Base-by-base conservation (phyloP, 2,888 invertebrate species). In the Chymomyza procnemis region DNA sequence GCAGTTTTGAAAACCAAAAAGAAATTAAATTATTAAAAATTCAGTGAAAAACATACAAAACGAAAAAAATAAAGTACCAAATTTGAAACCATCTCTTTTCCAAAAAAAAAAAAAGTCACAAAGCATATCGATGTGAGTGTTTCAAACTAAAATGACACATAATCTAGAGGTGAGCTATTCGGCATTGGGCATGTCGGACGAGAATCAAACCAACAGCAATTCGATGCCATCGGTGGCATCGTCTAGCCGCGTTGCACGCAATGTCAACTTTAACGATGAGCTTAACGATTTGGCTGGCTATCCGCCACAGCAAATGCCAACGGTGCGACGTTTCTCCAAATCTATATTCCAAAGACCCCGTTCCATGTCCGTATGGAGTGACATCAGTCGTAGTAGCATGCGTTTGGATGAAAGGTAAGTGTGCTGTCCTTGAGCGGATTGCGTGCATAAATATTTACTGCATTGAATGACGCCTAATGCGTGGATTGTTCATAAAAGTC, bases 291-390 rank as follows among this genome's bases (percentile, higher is more conserved):
- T 79, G 74, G 76, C 88, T 59, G 85, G 86, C 30, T 89, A 89
- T 72, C 85, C 88, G 58, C 80, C 88, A 41, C 88, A 85, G 59
- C 78, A 86, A 67, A 68, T 81, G 62, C 84, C 89, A 26, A 72
- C 84, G 61, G 80, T 89, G 16, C 85, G 91, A 16, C 89, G 91
- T 60, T 90, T 90, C 50, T 91, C 91, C 47, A 90, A 90, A 73
- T 81, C 89, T 16, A 86, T 91, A 66, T 90, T 90, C 74, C 92
- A 92, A 71, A 93, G 91, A 89, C 96, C 94, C 2, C 92, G 94
- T 47, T 96, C 96, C 75, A 95, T 96, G 95, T 96, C 96, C 88
- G 96, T 95, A 48, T 96, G 96, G 96, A 96, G 96, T 87, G 96
- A 96, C 88, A 94, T 96, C 89, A 96, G 96, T 86, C 93, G 96